Evolutionary conservation across 2,113 vertebrate genomes (phyloP).

Genomic region (Microcebus tavaratra): DNA sequence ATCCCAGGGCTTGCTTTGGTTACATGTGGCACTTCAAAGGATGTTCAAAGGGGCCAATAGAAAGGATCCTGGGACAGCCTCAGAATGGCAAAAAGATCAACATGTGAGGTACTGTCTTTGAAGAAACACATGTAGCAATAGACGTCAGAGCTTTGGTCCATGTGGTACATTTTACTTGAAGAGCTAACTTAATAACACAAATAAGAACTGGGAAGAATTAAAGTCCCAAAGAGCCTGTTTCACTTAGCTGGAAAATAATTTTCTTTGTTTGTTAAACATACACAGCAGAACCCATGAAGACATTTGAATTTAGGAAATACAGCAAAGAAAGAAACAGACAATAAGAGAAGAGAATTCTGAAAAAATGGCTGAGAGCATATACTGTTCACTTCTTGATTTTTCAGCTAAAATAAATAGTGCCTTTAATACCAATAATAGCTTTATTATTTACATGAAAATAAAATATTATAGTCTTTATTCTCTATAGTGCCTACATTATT

Average conservation of each 20-base stretch:
- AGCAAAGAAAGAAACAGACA: background rate
- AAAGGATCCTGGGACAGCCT: conserved; percentile 10
- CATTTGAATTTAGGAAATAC: background rate
- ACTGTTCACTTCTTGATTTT: background rate
- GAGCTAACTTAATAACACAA: conserved; percentile 18
- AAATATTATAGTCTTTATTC: background rate
- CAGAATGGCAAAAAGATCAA: background rate
- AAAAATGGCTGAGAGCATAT: background rate
- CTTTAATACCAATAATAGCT: background rate
- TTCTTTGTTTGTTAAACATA: conserved; percentile 59
- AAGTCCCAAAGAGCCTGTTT: background rate
- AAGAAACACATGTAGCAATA: conserved; percentile 41
- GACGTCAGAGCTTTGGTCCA: conserved; percentile 36
- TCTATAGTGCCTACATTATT: background rate
- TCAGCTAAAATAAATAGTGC: background rate
- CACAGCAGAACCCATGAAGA: background rate
- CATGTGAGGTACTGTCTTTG: conserved; percentile 57
- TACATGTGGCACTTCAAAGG: conserved; percentile 69
- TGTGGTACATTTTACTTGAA: conserved; percentile 55
- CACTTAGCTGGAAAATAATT: conserved; percentile 37
- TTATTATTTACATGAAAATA: background rate
- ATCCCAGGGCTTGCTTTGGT: conserved; percentile 57
- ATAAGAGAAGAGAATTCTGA: background rate
- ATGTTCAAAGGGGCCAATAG: background rate
- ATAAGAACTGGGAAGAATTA: conserved; percentile 55